Conservation (phyloP, 2,113 vertebrate genomes). For the Barbus barbus region DNA sequence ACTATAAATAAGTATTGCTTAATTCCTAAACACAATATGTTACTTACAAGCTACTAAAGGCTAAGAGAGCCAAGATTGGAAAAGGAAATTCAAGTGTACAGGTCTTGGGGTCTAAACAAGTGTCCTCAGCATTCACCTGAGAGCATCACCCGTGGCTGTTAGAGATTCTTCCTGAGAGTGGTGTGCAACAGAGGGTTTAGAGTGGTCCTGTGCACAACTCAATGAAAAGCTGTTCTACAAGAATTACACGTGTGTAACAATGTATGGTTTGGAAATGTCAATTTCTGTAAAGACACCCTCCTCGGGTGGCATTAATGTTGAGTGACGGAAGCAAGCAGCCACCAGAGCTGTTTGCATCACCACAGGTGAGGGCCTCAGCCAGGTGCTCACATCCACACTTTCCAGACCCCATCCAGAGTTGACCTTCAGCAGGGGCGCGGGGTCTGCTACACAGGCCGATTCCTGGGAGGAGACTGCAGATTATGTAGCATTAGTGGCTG, state of each 20-base stretch:
- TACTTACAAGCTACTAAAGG: too few species aligned
- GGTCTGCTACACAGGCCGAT: too few species aligned
- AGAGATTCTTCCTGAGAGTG: not conserved
- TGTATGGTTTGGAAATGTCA: not conserved
- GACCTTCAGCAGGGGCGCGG: constrained; percentile 53
- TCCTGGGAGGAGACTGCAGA: constrained; percentile 47
- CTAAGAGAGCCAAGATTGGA: too few species aligned
- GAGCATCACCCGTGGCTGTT: not conserved
- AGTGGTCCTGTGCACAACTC: not conserved
- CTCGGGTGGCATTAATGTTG: not conserved
- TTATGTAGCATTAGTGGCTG: constrained; percentile 55
- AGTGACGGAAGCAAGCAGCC: not conserved
- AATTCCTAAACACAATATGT: too few species aligned
- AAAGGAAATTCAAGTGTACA: too few species aligned
- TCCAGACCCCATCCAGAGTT: constrained; percentile 50
- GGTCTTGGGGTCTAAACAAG: not conserved
- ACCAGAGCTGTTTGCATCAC: not conserved
- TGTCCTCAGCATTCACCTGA: not conserved
- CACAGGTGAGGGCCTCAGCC: constrained; percentile 12
- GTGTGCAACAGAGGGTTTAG: not conserved
- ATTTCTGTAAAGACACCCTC: not conserved
- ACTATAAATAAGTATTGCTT: too few species aligned
- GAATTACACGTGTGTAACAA: not conserved
- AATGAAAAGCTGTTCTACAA: not conserved
- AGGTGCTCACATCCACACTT: constrained; percentile 14